Conservation (phyloP, 2,888 invertebrate species). For the Blera fallax region DNA sequence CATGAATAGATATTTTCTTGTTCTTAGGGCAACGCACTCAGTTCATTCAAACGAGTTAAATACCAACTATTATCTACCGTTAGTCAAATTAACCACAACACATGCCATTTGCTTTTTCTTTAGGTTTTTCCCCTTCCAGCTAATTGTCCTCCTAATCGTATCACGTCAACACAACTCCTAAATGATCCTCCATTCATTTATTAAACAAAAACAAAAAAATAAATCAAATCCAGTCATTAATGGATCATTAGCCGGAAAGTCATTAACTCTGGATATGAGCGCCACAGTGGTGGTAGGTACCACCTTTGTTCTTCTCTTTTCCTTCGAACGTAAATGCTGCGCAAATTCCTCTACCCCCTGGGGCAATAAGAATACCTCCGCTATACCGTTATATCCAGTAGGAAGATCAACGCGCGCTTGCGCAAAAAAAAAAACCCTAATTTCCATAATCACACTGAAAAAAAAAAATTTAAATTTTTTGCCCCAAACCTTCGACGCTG, state of each 20-base stretch:
- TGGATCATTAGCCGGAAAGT: constrained; percentile 46
- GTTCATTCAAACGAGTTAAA: neutral
- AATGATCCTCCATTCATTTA: constrained; percentile 11
- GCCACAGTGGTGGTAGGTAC: neutral
- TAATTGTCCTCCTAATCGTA: constrained; percentile 37
- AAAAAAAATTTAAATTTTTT: neutral
- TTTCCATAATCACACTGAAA: neutral
- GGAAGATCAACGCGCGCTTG: neutral
- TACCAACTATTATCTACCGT: constrained; percentile 6
- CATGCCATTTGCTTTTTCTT: neutral
- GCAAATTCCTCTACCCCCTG: neutral
- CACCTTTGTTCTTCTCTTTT: constrained; percentile 7
- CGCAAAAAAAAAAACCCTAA: constrained; percentile 21
- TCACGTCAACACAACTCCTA: constrained; percentile 17
- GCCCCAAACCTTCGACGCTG: neutral
- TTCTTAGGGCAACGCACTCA: neutral
- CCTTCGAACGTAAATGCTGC: neutral
- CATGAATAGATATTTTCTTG: neutral
- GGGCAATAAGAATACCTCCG: neutral
- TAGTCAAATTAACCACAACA: neutral
- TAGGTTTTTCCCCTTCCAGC: neutral
- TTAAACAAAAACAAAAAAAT: neutral
- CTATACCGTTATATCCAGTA: constrained; percentile 14
- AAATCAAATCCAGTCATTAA: constrained; percentile 27
- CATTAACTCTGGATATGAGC: neutral